Evolutionary conservation across 2,888 invertebrate genomes (phyloP).

Genomic region (Agonopterix arenella): DNA sequence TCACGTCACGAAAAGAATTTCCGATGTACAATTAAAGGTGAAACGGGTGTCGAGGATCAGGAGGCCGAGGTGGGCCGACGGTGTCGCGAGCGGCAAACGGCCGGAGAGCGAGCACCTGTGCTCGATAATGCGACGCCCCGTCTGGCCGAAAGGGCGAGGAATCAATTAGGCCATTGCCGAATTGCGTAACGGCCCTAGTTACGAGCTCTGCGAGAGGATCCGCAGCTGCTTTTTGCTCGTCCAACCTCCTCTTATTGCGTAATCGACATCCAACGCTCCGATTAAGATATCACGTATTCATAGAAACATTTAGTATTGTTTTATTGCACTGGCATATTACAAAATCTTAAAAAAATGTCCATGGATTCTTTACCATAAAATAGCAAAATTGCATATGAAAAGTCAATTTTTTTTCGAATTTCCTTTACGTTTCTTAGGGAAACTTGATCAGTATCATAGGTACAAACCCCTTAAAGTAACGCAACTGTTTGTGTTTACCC

Average conservation of each 20-base stretch:
- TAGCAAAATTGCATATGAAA: too few relatives aligned
- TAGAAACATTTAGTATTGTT: constrained; percentile 47
- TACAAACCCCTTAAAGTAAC: too few relatives aligned
- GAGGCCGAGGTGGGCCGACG: constrained; percentile 50
- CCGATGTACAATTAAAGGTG: constrained; percentile 65
- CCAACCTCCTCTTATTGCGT: constrained; percentile 69
- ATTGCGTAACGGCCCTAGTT: constrained; percentile 71
- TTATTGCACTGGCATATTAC: constrained; percentile 14
- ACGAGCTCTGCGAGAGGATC: constrained; percentile 64
- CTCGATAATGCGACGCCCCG: constrained; percentile 70
- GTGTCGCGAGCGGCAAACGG: constrained; percentile 60
- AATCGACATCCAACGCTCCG: constrained; percentile 65
- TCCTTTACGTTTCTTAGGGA: too few relatives aligned
- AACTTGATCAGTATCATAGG: too few relatives aligned
- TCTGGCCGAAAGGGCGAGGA: constrained; percentile 71
- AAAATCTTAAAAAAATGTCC: too few relatives aligned
- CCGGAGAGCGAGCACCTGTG: constrained; percentile 68
- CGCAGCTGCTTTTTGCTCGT: constrained; percentile 73
- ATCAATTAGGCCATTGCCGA: constrained; percentile 73
- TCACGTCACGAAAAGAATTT: constrained; percentile 63
- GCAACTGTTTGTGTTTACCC: too few relatives aligned
- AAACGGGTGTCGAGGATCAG: constrained; percentile 48
- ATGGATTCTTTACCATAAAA: too few relatives aligned
- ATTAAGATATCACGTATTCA: constrained; percentile 69
- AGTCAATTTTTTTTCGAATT: too few relatives aligned